Base-by-base conservation (phyloP, 2,888 invertebrate genomes). In the Megastigmus dorsalis region DNA sequence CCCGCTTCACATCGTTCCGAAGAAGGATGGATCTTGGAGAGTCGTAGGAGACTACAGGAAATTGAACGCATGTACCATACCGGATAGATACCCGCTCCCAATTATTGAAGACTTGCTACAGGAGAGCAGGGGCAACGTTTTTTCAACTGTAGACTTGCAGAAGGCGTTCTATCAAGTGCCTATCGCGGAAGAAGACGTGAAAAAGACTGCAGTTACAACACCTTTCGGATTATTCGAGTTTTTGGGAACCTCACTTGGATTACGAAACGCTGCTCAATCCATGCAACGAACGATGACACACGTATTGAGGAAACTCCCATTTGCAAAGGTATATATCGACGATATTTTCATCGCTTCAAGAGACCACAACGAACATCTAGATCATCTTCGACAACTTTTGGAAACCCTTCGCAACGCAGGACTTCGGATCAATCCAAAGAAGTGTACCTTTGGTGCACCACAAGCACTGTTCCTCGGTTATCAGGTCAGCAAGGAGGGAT, bases 341-440 rank as follows among this genome's bases (percentile, higher is more conserved):
- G 79, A 80, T 54, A 68, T 78, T 2, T 7, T 80, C 15, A 72
- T 78, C 7, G 62, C 63, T 9, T 60, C 78, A 5, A 38, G 48
- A 9, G 69, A 36, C 0, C 10, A 55, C 10, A 48, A 65, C 9
- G 71, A 79, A 54, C 73, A 74, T n/a, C 66, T 76, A 5, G 36
- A 71, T 6, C 75, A 73, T 6, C 66, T 80, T 1, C 59, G 76
- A 28, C 48, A 57, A 10, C 69, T 74, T n/a, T 63, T 80, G 9
- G 0, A 52, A 4, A 59, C 38, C 3, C 38, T 79, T 4, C 45
- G 45, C 7, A 43, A 57, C 6, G 63, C 78, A 2, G 59, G 60
- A 0, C 52, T 80, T 7, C 65, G 48, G 28, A 41, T 78, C 18
- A 71, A 57, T 6, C 10, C 30, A 4, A 26, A 63, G 0, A 79